A percentile compares a stretch with the other conserved stretches of the same genome.
Evolutionary conservation across 2,113 vertebrate genomes (phyloP).

Genomic region (Myiagra hebetior): DNA sequence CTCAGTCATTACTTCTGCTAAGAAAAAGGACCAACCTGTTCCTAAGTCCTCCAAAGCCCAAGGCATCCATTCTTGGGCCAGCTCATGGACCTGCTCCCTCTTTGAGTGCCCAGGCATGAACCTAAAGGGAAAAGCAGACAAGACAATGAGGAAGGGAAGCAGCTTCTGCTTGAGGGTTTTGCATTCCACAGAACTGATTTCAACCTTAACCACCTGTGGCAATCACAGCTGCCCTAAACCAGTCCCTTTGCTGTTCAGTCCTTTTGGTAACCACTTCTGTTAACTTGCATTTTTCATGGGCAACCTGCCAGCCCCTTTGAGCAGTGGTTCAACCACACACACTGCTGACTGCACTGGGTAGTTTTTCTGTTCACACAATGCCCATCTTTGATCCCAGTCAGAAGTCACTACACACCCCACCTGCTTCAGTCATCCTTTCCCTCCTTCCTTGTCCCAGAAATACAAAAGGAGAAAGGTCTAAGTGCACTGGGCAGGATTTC

Average conservation of each 20-base stretch:
- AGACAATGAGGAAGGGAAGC: background rate
- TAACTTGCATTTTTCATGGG: background rate
- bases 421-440: background rate
- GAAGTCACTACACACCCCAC: background rate
- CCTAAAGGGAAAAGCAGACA: background rate
- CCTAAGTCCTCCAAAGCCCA: background rate
- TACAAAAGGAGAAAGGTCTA: background rate
- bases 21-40: background rate
- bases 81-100: background rate
- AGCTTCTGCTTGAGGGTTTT: background rate
- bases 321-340: background rate
- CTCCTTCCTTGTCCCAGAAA: background rate
- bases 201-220: background rate
- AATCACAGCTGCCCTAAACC: background rate
- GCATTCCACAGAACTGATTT: background rate
- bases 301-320: background rate
- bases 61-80: background rate
- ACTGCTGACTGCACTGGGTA: fast-evolving
- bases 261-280: background rate
- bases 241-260: background rate
- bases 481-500: background rate
- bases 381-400: background rate
- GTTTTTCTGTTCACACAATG: background rate
- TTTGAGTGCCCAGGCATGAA: background rate
- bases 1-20: background rate